Evolutionary conservation across 2,797 vertebrate species (phyloP).

Genomic region (Ceryle rudis): DNA sequence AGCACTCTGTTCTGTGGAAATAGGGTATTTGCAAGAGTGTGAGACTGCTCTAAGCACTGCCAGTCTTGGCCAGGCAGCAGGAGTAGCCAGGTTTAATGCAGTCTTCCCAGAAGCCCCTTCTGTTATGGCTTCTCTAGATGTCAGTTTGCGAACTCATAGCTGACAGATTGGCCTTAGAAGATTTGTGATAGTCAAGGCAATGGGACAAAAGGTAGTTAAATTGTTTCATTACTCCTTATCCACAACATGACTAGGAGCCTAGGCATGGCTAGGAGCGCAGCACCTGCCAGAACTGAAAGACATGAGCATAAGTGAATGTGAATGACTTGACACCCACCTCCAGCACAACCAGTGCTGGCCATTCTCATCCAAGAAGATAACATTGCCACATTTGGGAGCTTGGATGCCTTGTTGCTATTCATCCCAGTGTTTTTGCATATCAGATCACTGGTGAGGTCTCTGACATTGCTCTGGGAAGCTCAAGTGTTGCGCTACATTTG

Average conservation of each 20-base stretch:
- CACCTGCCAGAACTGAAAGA: background rate
- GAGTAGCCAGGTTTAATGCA: background rate
- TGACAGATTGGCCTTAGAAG: background rate
- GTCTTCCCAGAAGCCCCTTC: background rate
- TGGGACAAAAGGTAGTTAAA: background rate
- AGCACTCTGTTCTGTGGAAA: background rate
- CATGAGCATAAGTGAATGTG: accelerated
- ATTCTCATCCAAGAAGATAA: background rate
- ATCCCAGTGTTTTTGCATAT: background rate
- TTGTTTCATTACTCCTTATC: background rate
- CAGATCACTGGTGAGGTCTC: background rate
- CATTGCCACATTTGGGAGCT: background rate
- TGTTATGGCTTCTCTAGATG: background rate
- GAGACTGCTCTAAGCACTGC: background rate
- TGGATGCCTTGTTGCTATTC: background rate
- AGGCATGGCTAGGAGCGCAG: background rate
- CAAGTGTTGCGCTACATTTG: background rate
- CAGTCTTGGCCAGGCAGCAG: background rate
- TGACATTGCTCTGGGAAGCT: background rate
- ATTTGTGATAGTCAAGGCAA: background rate
- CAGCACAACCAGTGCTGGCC: background rate
- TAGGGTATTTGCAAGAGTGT: background rate
- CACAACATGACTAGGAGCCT: background rate
- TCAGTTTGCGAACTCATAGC: background rate
- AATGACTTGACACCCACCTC: background rate